Evolutionary conservation across 1,140 invertebrate genomes (phyloP).

Genomic region (Aphidius ervi): DNA sequence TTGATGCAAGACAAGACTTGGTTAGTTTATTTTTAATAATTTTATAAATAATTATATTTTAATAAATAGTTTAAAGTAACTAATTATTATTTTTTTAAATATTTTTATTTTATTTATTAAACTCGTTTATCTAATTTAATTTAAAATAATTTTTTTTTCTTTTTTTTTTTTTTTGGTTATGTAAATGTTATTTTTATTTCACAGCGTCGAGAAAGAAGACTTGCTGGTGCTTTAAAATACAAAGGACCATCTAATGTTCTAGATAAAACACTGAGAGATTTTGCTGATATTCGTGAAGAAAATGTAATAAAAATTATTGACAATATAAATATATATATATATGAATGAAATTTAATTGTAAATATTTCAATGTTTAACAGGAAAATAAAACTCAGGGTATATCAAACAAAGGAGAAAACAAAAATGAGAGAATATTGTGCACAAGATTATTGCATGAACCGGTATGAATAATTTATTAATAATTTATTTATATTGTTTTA

Average conservation of each 20-base stretch:
- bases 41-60: constrained; percentile 4
- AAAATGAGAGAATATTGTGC: constrained; percentile 21
- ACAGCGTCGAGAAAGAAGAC: not conserved
- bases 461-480: constrained; percentile 2
- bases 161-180: no score
- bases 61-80: not conserved
- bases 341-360: constrained; percentile 4
- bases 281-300: constrained; percentile 5
- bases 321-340: not conserved
- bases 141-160: no score
- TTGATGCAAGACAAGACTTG: constrained; percentile 31
- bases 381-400: constrained; percentile 22
- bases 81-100: not conserved
- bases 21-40: constrained; percentile 26
- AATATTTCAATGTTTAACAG: constrained; percentile 10
- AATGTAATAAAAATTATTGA: not conserved
- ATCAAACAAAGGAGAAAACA: not conserved
- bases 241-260: constrained; percentile 4
- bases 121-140: no score
- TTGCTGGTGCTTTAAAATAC: not conserved
- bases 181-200: not conserved
- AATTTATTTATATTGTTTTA: not conserved
- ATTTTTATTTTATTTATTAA: no score
- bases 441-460: constrained; percentile 24
- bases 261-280: constrained; percentile 5